Evolutionary conservation across 2,113 vertebrate species (phyloP).

Genomic region (Ophthalmotilapia sp.): DNA sequence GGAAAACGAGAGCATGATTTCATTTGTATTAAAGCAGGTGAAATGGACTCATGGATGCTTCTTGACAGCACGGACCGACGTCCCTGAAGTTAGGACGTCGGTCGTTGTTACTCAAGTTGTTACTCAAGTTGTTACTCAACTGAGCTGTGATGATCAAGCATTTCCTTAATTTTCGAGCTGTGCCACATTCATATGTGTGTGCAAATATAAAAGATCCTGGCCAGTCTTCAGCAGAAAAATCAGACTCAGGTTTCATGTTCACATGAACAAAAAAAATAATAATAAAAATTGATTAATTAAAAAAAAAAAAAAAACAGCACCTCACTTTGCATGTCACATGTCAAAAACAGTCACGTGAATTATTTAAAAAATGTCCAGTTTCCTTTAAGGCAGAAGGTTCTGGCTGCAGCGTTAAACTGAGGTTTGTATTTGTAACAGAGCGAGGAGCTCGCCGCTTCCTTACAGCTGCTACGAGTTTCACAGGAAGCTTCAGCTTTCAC

Average conservation of each 20-base stretch:
- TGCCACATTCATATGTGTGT: neutral
- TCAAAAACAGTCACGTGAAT: neutral
- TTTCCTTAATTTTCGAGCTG: neutral
- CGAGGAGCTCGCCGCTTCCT: neutral
- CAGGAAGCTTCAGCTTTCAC: neutral
- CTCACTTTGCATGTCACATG: neutral
- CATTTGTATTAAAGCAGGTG: neutral
- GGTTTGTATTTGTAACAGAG: neutral
- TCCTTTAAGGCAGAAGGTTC: neutral
- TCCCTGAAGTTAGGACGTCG: neutral
- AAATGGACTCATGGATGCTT: neutral
- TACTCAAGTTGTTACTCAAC: neutral
- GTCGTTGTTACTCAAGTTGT: neutral
- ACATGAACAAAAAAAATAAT: neutral
- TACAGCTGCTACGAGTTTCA: neutral
- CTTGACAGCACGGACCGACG: neutral
- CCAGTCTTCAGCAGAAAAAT: neutral
- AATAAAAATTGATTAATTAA: neutral
- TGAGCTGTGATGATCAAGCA: neutral
- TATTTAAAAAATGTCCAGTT: neutral
- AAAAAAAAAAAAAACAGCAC: neutral
- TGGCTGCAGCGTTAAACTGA: neutral
- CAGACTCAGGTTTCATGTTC: neutral
- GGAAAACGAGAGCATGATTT: neutral
- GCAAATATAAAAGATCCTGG: neutral